phyloP scores from a whole-genome alignment of 2,797 vertebrate genomes.

The Periophthalmus magnuspinnatus region DNA sequence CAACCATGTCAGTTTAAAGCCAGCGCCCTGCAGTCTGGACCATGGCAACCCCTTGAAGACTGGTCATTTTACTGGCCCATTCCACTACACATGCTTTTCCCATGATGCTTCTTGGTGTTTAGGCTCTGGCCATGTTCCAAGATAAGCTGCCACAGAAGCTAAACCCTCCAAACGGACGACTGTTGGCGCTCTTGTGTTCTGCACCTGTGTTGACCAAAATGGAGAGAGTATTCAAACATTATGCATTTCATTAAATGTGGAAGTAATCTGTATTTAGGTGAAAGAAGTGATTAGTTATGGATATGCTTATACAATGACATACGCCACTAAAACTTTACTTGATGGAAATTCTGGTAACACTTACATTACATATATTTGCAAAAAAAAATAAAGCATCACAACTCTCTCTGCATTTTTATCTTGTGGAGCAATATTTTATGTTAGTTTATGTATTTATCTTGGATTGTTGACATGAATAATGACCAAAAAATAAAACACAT shows the following conservation, averaged over 20 bases:
- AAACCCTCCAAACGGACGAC: not conserved
- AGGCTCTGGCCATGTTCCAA: conserved; percentile 18
- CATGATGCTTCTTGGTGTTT: conserved; percentile 39
- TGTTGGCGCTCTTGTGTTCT: conserved; percentile 7
- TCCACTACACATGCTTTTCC: conserved; percentile 49
- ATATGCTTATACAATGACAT: not conserved
- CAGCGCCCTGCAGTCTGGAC: conserved; percentile 37
- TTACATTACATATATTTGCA: too few relatives aligned
- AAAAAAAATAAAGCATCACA: too few relatives aligned
- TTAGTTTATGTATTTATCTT: not conserved
- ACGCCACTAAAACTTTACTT: too few relatives aligned
- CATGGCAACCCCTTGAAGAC: conserved; percentile 13
- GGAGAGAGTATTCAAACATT: not conserved
- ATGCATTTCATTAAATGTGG: not conserved
- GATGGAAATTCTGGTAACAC: too few relatives aligned
- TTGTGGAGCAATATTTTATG: too few relatives aligned
- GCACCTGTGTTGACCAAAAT: conserved; percentile 14
- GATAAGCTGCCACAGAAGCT: conserved; percentile 12
- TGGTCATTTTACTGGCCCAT: conserved; percentile 26
- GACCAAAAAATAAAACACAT: too few relatives aligned
- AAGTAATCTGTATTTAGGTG: not conserved
- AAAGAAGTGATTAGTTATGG: not conserved
- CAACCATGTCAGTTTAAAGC: conserved; percentile 22
- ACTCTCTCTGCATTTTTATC: too few relatives aligned
- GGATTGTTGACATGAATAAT: too few relatives aligned